Evolutionary conservation across 2,888 invertebrate species (phyloP), one percentile per base, ranked within the genome.

Genomic region (Serripes groenlandicus): DNA sequence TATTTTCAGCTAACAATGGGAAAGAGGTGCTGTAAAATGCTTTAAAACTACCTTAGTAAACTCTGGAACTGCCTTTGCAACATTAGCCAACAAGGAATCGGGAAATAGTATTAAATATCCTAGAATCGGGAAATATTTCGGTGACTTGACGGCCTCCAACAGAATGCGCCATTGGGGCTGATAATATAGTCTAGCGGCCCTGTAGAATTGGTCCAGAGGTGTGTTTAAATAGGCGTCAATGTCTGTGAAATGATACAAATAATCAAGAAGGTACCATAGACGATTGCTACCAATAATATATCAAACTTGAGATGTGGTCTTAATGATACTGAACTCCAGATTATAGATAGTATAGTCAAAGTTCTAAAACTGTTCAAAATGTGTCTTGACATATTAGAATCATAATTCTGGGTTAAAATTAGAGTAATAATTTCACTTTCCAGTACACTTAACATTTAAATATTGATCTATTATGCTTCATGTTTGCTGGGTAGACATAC

Each of bases 211-310:
- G 3, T 84, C 78, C 28, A 86, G 81, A 11, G 93, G 93, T 32
- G 92, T 84, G 5, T 94, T 94, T 35, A 94, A 92, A 80, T 89
- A 91, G 70, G 92, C 88, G 62, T 94, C 94, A 15, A 94, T 87
- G 68, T 88, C 94, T 94, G 86, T 34, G 86, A n/a, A n/a, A n/a
- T n/a, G 54, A 34, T 32, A 32, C 49, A 72, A 64, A 37, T 21
- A 49, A 49, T 1, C 49, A 49, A 49, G 49, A 49, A 49, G 21
- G n/a, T n/a, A n/a, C n/a, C n/a, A n/a, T n/a, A n/a, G n/a, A n/a
- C n/a, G n/a, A n/a, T n/a, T n/a, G n/a, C n/a, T n/a, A n/a, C n/a
- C n/a, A n/a, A n/a, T n/a, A n/a, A n/a, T n/a, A n/a, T n/a, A n/a
- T n/a, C n/a, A n/a, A n/a, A n/a, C n/a, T n/a, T n/a, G n/a, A n/a